Percentiles rank a stretch among this genome's conserved stretches.
Evolutionary conservation across 1,140 invertebrate species (phyloP).

Genomic region (Drosophila ananassae): DNA sequence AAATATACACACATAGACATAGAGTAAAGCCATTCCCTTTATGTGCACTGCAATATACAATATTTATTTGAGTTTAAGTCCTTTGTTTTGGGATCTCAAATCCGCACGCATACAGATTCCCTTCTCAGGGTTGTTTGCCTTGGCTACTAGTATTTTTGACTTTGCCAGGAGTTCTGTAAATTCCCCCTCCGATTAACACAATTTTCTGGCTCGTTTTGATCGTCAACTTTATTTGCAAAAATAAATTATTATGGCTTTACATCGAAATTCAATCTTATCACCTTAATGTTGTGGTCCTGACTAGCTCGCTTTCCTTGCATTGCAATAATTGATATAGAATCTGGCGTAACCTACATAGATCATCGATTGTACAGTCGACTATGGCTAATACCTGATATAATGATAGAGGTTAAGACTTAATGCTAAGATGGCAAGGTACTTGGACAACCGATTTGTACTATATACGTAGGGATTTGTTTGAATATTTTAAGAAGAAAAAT

Average conservation of each 20-base stretch:
- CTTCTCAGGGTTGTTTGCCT: conserved; percentile 71
- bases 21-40: conserved; percentile 64
- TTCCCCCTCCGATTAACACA: conserved; percentile 1
- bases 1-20: conserved; percentile 50
- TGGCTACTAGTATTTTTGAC: conserved; percentile 61
- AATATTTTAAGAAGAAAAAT: conserved; percentile 21
- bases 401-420: conserved; percentile 12
- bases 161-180: conserved; percentile 46
- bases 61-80: conserved; percentile 83
- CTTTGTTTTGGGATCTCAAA: conserved; percentile 76
- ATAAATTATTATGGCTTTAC: conserved; percentile 57
- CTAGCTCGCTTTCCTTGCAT: conserved; percentile 77
- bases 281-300: conserved; percentile 65
- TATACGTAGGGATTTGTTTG: conserved; percentile 10
- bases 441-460: conserved; percentile 63
- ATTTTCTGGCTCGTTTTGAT: conserved; percentile 51
- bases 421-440: conserved; percentile 60
- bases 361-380: conserved; percentile 31
- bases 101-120: conserved; percentile 56
- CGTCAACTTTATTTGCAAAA: conserved; percentile 78
- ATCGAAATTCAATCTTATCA: conserved; percentile 74
- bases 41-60: conserved; percentile 80
- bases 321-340: conserved; percentile 62
- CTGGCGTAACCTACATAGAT: conserved; percentile 44
- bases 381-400: conserved; percentile 41